Percentiles rank a stretch among this genome's conserved stretches.
These are phyloP conservation scores for Drosophila saltans DNA, from an alignment of 1,140 invertebrate genomes.

Conservation along the genomic window DNA sequence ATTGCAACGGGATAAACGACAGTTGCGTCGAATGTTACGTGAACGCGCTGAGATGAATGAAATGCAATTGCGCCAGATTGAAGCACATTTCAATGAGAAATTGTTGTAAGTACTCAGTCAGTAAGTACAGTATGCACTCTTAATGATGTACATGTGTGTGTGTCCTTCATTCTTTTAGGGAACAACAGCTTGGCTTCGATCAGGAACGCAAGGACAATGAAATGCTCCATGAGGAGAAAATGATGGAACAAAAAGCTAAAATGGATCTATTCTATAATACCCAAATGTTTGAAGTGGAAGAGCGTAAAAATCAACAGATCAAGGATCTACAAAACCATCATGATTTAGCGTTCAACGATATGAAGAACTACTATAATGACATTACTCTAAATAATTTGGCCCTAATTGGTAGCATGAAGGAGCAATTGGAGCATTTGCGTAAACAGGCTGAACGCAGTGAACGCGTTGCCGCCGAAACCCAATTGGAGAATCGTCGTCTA, in stretches of 20 bases:
- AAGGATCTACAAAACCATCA: constrained; percentile 91
- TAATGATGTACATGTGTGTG: neutral
- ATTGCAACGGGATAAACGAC: constrained; percentile 90
- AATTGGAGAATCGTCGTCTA: constrained; percentile 89
- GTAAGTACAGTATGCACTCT: neutral
- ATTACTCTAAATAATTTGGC: constrained; percentile 95
- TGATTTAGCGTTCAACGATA: constrained; percentile 92
- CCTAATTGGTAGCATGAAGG: constrained; percentile 92
- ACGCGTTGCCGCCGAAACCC: constrained; percentile 85
- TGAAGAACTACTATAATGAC: constrained; percentile 97
- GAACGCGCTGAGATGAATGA: constrained; percentile 86
- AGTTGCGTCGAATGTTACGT: constrained; percentile 88
- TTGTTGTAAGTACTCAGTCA: constrained; percentile 84
- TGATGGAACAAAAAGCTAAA: constrained; percentile 89
- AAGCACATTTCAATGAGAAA: constrained; percentile 84
- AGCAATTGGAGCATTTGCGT: constrained; percentile 93
- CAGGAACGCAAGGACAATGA: constrained; percentile 90
- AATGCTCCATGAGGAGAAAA: constrained; percentile 91
- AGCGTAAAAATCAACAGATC: constrained; percentile 94
- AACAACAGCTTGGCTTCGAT: constrained; percentile 84
- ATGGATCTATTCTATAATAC: constrained; percentile 89
- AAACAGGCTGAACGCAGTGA: constrained; percentile 91
- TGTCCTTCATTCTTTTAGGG: constrained; percentile 45
- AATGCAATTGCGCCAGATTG: constrained; percentile 75
- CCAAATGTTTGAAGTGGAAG: constrained; percentile 93